Evolutionary conservation across 1,140 invertebrate species (phyloP), one percentile per base, ranked within the genome.

Genomic region (Caenorhabditis inopinata): DNA sequence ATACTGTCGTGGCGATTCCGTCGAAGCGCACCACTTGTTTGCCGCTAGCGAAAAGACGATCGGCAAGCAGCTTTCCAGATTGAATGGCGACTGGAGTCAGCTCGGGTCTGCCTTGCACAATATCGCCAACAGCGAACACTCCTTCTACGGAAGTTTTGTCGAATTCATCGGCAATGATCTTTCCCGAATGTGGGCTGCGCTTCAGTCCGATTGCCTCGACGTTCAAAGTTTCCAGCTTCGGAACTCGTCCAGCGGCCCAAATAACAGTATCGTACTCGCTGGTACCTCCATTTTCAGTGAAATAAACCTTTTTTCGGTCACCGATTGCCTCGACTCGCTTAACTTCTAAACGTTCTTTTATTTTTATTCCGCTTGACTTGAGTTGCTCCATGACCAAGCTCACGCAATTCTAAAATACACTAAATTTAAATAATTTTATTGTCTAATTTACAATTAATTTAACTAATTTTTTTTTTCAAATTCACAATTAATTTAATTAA

Each of bases 1-100:
- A 99, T 9, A 99, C 93, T 9, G 96, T 98, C 42, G 96, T 99
- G 29, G 96, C 94, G 4, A 99, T 93, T 90, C 96, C 95, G 0
- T 91, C 89, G 87, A 97, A 98, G 89, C 98, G 94, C 92, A 95
- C 80, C 16, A 32, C 58, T 38, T 81, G 47, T 76, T 58, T 73
- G 47, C 74, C 76, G n/a, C 42, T 21, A 2, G 46, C 18, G 14
- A 75, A 75, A 4, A 75, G 74, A 32, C 74, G 74, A 16, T 47
- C 45, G 21, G 45, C 74, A 5, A 75, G 47, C 25, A 75, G 74
- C 12, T 25, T 27, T 47, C 74, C 74, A n/a, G 74, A 47, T 32
- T 51, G 74, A 47, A 75, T 75, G 9, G 74, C 74, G 38, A 49
- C 42, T 35, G 74, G 74, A 4, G 74, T 75, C 12, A 75, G 45